phyloP scores from a whole-genome alignment of 2,888 invertebrate genomes.

The Phrixothrix hirtus region DNA sequence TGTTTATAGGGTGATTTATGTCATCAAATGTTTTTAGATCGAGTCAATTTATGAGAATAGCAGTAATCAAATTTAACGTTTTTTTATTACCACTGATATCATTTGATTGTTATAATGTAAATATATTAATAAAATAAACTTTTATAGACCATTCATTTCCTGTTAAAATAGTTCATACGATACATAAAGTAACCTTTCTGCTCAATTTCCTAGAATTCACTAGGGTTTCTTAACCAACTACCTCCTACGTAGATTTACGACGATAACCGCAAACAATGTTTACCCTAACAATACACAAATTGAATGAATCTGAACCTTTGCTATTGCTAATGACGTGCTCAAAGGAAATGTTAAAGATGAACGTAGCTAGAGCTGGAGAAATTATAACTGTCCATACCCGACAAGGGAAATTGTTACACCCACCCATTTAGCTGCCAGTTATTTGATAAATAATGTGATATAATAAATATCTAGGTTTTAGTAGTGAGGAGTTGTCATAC shows the following conservation, averaged over 20 bases:
- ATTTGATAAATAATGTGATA: no score
- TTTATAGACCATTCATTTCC: no score
- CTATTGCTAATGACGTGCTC: not conserved
- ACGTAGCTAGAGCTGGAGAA: not conserved
- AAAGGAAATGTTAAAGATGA: not conserved
- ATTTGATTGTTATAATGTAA: conserved; percentile 6
- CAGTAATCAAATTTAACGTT: conserved; percentile 23
- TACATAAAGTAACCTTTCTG: not conserved
- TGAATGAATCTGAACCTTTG: not conserved
- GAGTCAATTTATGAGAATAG: conserved; percentile 28
- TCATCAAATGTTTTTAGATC: conserved; percentile 30
- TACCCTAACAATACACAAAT: not conserved
- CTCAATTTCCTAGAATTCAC: not conserved
- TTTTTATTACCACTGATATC: conserved; percentile 11
- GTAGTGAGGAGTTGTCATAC: no score
- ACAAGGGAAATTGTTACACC: no score
- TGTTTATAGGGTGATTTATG: conserved; percentile 31
- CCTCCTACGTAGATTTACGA: not conserved
- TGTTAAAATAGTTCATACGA: no score
- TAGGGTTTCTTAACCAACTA: not conserved
- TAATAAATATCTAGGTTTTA: no score
- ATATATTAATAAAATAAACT: conserved; percentile 10
- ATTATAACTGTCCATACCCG: not conserved
- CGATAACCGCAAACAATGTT: not conserved
- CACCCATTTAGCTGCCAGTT: no score